phyloP scores from a whole-genome alignment of 2,113 vertebrate genomes.

The Antennarius striatus region DNA sequence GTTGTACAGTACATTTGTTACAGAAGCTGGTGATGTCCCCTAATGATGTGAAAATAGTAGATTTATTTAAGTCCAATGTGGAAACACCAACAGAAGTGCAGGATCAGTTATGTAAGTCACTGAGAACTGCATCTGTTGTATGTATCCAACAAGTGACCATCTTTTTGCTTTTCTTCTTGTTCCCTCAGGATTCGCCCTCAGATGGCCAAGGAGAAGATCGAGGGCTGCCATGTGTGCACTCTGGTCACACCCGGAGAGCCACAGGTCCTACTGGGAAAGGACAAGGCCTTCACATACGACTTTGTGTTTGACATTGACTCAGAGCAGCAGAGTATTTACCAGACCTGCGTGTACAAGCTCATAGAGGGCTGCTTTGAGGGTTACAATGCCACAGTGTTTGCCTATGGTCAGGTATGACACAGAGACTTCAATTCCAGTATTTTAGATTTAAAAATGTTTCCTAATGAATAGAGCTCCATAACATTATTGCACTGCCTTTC shows the following conservation, averaged over 20 bases:
- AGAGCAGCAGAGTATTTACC: slow-evolving; percentile 88
- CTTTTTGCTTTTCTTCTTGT: background rate
- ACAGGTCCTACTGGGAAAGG: slow-evolving; percentile 95
- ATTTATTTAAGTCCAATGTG: too few relatives aligned
- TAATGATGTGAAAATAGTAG: too few relatives aligned
- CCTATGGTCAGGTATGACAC: slow-evolving; percentile 89
- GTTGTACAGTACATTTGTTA: too few relatives aligned
- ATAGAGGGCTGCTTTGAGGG: slow-evolving; percentile 96
- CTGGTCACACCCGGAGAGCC: slow-evolving; percentile 93
- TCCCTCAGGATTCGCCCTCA: slow-evolving; percentile 92
- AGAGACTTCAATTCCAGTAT: background rate
- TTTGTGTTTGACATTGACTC: slow-evolving; percentile 93
- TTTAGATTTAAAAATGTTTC: background rate
- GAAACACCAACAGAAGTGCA: too few relatives aligned
- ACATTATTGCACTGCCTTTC: background rate
- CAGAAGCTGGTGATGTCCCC: too few relatives aligned
- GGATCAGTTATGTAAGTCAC: too few relatives aligned
- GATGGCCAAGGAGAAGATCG: slow-evolving; percentile 96
- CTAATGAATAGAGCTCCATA: background rate
- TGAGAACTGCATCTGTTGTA: too few relatives aligned
- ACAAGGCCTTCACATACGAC: slow-evolving; percentile 98
- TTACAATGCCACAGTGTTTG: slow-evolving; percentile 96
- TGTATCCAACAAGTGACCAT: background rate
- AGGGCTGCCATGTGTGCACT: slow-evolving; percentile 96
- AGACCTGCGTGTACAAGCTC: slow-evolving; percentile 86